Percentiles rank a stretch among this genome's conserved stretches.
phyloP scores from a whole-genome alignment of 2,797 vertebrate species.

The Nothura maculosa region DNA sequence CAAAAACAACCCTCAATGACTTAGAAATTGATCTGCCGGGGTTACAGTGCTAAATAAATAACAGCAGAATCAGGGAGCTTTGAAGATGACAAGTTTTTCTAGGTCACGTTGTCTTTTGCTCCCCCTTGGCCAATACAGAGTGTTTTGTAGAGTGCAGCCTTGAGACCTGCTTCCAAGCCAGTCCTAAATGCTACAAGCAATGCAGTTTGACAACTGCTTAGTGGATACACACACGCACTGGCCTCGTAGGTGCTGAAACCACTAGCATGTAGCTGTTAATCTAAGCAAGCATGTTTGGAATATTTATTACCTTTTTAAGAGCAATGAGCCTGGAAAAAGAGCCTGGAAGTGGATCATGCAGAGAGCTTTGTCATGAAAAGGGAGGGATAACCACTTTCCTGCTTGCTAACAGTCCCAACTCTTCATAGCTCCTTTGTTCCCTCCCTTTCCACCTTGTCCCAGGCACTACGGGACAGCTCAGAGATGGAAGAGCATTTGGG shows the following conservation, averaged over 20 bases:
- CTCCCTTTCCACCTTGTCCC: background rate
- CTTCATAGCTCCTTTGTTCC: background rate
- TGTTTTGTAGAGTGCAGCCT: conserved; percentile 44
- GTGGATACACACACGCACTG: background rate
- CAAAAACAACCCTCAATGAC: background rate
- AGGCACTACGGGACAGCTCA: background rate
- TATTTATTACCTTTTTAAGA: conserved; percentile 56
- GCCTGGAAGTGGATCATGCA: background rate
- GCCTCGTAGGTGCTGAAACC: conserved; percentile 50
- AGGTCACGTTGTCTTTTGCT: background rate
- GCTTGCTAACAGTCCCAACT: background rate
- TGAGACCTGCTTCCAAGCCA: conserved; percentile 41
- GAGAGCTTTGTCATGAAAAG: background rate
- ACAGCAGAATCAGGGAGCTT: conserved; percentile 25
- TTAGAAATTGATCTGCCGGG: conserved; percentile 51
- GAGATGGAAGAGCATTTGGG: background rate
- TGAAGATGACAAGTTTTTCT: conserved; percentile 50
- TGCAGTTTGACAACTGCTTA: conserved; percentile 45
- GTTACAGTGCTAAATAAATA: conserved; percentile 50
- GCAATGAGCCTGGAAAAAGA: background rate
- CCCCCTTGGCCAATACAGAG: conserved; percentile 37
- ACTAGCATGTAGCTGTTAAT: background rate
- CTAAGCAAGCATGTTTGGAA: conserved; percentile 33
- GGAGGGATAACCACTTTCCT: background rate
- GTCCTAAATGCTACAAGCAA: conserved; percentile 43